These are phyloP conservation scores for Vulpes ferrilata DNA, from an alignment of 2,113 vertebrate species.

Conservation along the genomic window DNA sequence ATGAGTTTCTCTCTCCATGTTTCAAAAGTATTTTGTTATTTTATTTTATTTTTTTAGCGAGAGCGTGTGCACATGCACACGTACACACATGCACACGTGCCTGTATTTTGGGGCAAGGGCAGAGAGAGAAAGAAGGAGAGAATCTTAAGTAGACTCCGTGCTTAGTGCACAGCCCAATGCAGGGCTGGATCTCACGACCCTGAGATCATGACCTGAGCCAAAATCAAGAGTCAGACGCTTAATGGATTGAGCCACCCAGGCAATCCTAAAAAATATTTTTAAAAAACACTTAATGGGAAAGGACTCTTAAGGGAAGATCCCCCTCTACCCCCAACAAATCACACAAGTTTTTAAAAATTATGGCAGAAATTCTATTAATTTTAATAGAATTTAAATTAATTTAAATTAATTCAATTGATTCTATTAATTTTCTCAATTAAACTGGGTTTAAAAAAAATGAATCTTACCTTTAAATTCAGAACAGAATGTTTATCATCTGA, in stretches of 20 bases:
- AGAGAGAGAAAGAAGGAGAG: neutral
- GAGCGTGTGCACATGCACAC: neutral
- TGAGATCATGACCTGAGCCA: neutral
- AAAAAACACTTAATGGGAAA: neutral
- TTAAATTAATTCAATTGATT: too few relatives aligned
- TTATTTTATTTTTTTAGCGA: neutral
- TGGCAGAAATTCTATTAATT: neutral
- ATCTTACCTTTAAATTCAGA: conserved; percentile 86
- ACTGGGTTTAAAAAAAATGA: neutral
- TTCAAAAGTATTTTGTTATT: neutral
- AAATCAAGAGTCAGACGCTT: neutral
- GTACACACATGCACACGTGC: neutral
- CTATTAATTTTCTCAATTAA: too few relatives aligned
- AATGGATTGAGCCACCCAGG: neutral
- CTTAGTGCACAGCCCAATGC: neutral
- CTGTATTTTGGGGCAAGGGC: neutral
- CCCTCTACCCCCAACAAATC: neutral
- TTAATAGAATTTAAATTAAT: too few relatives aligned
- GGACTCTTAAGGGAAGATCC: neutral
- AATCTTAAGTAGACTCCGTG: neutral
- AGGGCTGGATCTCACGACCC: neutral
- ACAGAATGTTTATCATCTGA: conserved; percentile 74
- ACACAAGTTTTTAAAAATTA: neutral
- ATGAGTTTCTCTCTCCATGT: neutral
- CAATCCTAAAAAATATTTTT: neutral